Base-by-base conservation (phyloP, 1,140 invertebrate species). In the Macrocentrus cingulum region DNA sequence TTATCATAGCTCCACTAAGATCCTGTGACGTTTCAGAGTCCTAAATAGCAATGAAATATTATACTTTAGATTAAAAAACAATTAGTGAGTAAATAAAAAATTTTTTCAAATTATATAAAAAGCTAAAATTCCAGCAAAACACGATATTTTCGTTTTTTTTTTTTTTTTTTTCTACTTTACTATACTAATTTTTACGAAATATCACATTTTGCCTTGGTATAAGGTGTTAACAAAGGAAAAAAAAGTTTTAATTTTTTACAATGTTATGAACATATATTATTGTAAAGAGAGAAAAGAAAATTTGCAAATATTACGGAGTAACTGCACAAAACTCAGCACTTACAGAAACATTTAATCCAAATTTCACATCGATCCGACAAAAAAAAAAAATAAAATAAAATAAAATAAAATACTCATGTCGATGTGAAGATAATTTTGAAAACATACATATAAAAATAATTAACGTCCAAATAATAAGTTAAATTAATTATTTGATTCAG, bases 11-110 rank as follows among this genome's bases (percentile, higher is more conserved):
- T 71, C 71, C 71, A 60, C 72, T 69, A 49, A 79, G 71, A 71
- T 74, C 74, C 60, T 78, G 71, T 67, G 69, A 76, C 58, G 70
- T 64, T 73, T 80, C 75, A 48, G 72, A 76, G 57, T 79, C 76
- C 77, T 80, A 66, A 56, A 66, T 60, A 68, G 56, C 62, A 71
- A 66, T 4, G 62, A 62, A 67, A 61, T 56, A 51, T 25, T 25
- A 25, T 1, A n/a, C 23, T 51, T 19, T n/a, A 56, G 16, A 34
- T n/a, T 19, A 41, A 63, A 49, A 32, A 59, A 22, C 41, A 42
- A 44, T n/a, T 44, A 19, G n/a, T 9, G 42, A 1, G 7, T 6
- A 44, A 44, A 53, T 23, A 22, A 25, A 23, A 25, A 11, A 39
- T 13, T 3, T 32, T 19, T 32, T 19, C 34, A 5, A 9, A 2